Evolutionary conservation across 1,140 invertebrate species (phyloP).

Genomic region (Lepidostoma basale): DNA sequence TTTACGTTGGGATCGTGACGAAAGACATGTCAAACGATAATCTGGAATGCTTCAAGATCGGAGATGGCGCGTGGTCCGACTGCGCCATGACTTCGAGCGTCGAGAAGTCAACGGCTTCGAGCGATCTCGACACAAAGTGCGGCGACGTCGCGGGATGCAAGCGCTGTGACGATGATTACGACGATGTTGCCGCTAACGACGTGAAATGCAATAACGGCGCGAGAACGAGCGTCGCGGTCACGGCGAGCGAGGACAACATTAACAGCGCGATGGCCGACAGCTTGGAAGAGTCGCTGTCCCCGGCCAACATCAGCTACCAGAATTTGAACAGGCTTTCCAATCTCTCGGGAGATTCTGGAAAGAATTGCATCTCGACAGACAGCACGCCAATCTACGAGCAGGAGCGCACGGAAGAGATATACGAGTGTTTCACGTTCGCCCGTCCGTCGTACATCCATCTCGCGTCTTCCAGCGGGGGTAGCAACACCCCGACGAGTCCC

Average conservation of each 20-base stretch:
- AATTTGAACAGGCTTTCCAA: conserved; percentile 58
- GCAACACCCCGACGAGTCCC: conserved; percentile 56
- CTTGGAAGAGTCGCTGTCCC: conserved; percentile 48
- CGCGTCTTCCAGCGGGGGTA: conserved; percentile 55
- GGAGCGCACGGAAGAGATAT: conserved; percentile 57
- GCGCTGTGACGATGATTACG: not conserved
- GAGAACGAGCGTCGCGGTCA: conserved; percentile 29
- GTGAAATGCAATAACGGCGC: not conserved
- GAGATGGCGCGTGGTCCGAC: conserved; percentile 3
- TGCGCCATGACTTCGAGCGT: not conserved
- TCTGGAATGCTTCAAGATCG: conserved; percentile 28
- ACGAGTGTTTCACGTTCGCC: conserved; percentile 56
- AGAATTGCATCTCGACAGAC: conserved; percentile 56
- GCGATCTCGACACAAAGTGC: not conserved
- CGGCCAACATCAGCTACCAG: conserved; percentile 57
- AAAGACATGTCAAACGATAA: conserved; percentile 37
- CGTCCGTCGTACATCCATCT: conserved; percentile 58
- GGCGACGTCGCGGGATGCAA: not conserved
- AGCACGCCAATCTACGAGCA: conserved; percentile 63
- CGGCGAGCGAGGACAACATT: conserved; percentile 39
- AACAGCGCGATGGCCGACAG: conserved; percentile 35
- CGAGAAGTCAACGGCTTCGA: conserved; percentile 3
- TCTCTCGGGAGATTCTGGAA: conserved; percentile 53
- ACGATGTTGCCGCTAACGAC: not conserved
- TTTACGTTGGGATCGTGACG: conserved; percentile 30